Evolutionary conservation across 35 echinoderm and acorn worm species (phyloP).

Genomic region (Strongylocentrotus purpuratus): DNA sequence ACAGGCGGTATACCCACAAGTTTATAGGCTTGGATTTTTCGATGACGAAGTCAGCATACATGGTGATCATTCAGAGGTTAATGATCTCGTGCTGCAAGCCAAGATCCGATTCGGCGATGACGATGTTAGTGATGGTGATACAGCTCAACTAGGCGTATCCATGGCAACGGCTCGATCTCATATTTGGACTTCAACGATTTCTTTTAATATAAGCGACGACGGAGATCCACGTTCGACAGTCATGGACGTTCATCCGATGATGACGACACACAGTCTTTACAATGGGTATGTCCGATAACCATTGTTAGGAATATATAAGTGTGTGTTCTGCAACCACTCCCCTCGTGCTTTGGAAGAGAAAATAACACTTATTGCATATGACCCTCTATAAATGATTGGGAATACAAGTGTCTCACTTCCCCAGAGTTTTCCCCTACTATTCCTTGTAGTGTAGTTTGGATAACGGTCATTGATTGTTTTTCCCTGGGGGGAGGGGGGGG

Average conservation of each 20-base stretch:
- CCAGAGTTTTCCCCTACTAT: too few relatives aligned
- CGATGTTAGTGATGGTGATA: not conserved
- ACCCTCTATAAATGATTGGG: too few relatives aligned
- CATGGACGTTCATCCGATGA: not conserved
- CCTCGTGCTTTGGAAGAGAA: too few relatives aligned
- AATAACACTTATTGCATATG: too few relatives aligned
- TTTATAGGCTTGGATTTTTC: not conserved
- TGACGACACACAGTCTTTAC: not conserved
- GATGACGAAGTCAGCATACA: constrained; percentile 2
- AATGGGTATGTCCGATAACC: not conserved
- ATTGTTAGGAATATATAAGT: too few relatives aligned
- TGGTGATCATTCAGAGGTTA: not conserved
- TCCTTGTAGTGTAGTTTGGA: too few relatives aligned
- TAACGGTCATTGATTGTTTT: too few relatives aligned
- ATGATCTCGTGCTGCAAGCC: not conserved
- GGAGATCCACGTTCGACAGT: not conserved
- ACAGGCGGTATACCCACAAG: not conserved
- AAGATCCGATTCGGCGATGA: not conserved
- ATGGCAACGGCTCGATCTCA: not conserved
- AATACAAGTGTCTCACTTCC: too few relatives aligned
- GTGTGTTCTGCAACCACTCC: too few relatives aligned
- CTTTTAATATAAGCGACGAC: not conserved
- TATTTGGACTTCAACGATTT: not conserved
- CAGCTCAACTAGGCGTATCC: not conserved
- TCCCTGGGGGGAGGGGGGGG: too few relatives aligned